These are phyloP conservation scores for Sus cebifrons DNA, from an alignment of 2,797 vertebrate species.

Conservation along the genomic window DNA sequence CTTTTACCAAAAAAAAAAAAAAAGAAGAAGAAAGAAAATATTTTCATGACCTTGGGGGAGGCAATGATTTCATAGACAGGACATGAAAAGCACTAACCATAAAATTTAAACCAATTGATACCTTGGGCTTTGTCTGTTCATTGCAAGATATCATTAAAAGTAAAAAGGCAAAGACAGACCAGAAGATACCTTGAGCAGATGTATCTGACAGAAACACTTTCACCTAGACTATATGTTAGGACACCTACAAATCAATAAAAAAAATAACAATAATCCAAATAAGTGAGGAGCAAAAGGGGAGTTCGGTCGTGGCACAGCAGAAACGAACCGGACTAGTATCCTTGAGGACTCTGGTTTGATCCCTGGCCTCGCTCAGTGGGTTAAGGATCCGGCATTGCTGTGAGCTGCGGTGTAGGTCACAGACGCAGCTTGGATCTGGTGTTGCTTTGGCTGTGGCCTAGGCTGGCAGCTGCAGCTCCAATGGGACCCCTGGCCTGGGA, in stretches of 20 bases:
- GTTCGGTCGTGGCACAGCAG: too few species aligned
- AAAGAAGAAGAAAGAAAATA: background rate
- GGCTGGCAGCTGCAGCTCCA: too few species aligned
- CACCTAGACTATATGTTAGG: background rate
- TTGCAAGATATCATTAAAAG: background rate
- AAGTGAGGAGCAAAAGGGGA: background rate
- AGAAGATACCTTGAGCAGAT: background rate
- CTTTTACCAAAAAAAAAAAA: background rate
- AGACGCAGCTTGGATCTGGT: too few species aligned
- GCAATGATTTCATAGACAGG: background rate
- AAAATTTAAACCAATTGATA: background rate
- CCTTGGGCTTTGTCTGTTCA: background rate
- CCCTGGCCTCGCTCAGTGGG: too few species aligned
- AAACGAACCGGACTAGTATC: too few species aligned
- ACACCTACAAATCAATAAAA: background rate
- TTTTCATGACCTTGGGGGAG: background rate
- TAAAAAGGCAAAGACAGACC: background rate
- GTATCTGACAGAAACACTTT: background rate
- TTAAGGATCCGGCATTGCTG: too few species aligned
- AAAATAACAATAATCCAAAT: background rate
- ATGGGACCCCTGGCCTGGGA: too few species aligned
- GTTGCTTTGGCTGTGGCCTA: too few species aligned
- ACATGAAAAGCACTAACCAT: background rate
- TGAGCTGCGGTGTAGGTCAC: too few species aligned
- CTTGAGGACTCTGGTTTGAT: too few species aligned